These are phyloP conservation scores for Clangula hyemalis DNA, from an alignment of 2,797 vertebrate species.

Conservation along the genomic window DNA sequence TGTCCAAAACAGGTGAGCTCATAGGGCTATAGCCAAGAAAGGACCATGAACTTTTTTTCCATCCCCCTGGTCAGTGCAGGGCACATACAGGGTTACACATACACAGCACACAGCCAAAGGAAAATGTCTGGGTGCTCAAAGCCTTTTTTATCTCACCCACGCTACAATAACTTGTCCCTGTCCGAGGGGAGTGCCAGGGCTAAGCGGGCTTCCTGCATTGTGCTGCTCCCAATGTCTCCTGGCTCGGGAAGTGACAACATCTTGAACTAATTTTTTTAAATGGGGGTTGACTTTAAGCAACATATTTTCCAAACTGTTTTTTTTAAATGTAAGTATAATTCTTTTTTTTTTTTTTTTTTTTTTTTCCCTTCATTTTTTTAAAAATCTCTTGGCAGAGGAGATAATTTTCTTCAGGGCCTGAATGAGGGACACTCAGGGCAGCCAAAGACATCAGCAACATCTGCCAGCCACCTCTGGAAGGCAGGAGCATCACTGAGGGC, in stretches of 20 bases:
- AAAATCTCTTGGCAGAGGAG: slow-evolving; percentile 5
- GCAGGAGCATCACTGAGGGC: neutral
- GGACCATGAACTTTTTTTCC: neutral
- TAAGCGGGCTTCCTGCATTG: slow-evolving; percentile 34
- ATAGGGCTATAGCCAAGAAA: neutral
- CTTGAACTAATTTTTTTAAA: slow-evolving; percentile 69
- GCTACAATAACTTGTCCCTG: neutral
- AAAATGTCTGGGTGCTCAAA: slow-evolving; percentile 33
- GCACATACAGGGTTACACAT: neutral
- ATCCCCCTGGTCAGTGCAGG: neutral
- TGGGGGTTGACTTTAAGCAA: slow-evolving; percentile 42
- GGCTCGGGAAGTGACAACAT: slow-evolving; percentile 62
- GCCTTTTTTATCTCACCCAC: slow-evolving; percentile 34
- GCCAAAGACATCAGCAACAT: slow-evolving; percentile 56
- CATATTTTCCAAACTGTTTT: slow-evolving; percentile 56
- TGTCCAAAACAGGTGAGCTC: neutral
- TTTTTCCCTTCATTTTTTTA: no score
- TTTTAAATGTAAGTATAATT: neutral
- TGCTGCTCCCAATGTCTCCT: slow-evolving; percentile 49
- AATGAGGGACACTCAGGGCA: neutral
- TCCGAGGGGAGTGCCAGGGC: neutral
- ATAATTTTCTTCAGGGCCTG: slow-evolving; percentile 5
- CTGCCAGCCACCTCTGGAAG: slow-evolving; percentile 47
- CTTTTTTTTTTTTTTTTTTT: neutral
- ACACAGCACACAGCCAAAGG: neutral